Evolutionary conservation across 2,113 vertebrate genomes (phyloP), one percentile per base, ranked within the genome.

Genomic region (Gadus chalcogrammus): DNA sequence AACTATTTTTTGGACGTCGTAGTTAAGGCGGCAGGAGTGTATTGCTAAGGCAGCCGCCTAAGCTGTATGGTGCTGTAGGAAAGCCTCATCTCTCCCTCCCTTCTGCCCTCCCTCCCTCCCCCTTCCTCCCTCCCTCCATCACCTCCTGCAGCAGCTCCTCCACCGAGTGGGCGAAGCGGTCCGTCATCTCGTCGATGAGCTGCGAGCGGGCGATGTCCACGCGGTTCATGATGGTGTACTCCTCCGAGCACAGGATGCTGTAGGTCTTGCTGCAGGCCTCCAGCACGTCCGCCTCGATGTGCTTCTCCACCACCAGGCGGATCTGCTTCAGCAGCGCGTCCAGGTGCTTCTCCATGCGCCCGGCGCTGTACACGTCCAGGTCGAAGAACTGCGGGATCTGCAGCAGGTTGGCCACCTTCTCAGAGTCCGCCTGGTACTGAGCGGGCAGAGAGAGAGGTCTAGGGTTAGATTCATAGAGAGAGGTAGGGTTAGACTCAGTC

Each of bases 231-330:
- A 99, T 99, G 71, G 97, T 98, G 85, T 99, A 98, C 61, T 99
- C 97, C 77, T 99, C 97, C 24, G 96, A 98, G 89, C 97, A 99
- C 69, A 99, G 93, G 78, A 99, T 98, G 89, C 96, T 99, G 86
- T 99, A 99, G 17, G 97, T 99, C 90, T 98, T 98, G 83, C 97
- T 99, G 92, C 97, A 99, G 63, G 97, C 97, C 90, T 99, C 97
- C 0, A 99, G 90, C 72, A 99, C 97, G 74, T 99, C 97, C 0
- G 91, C 91, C 78, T 99, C 97, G 7, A 97, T 95, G 5, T 99
- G 97, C 85, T 99, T 99, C 79, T 99, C 97, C 90, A 99, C 97
- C 82, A 99, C 97, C 84, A 98, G 94, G 48, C 96, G 94, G 62
- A 98, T 99, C 88, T 99, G 97, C 85, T 99, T 99, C 89, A 99